phyloP scores from a whole-genome alignment of 2,113 vertebrate species.

The Mastomys coucha region DNA sequence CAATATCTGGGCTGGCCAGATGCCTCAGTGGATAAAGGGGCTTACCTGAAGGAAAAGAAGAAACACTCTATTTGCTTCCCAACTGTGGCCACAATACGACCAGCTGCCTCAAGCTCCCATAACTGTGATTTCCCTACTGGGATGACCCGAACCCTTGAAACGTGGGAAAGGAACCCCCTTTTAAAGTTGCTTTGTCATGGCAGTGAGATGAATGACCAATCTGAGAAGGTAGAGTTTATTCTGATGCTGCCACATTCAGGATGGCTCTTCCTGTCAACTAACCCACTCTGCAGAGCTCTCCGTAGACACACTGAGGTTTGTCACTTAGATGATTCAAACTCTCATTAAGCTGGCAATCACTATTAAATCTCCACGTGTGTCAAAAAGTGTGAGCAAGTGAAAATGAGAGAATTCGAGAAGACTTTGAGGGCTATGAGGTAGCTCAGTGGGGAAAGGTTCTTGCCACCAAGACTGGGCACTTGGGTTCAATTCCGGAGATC shows the following conservation, averaged over 20 bases:
- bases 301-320: neutral
- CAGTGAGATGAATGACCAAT: neutral
- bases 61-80: neutral
- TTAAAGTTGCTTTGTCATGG: neutral
- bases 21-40: neutral
- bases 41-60: no score
- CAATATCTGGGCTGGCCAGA: neutral
- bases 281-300: neutral
- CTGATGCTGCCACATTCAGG: no score
- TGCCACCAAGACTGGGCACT: neutral
- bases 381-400: slow-evolving; percentile 1
- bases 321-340: neutral
- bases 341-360: neutral
- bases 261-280: no score
- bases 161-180: no score
- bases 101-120: neutral
- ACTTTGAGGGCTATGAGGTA: neutral
- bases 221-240: neutral
- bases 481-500: neutral
- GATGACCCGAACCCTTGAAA: neutral
- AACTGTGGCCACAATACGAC: neutral
- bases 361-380: neutral
- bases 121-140: no score
- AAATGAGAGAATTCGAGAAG: neutral
- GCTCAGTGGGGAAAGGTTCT: no score